These are phyloP conservation scores for Cyaniris semiargus DNA, from an alignment of 2,888 invertebrate genomes.

Conservation along the genomic window DNA sequence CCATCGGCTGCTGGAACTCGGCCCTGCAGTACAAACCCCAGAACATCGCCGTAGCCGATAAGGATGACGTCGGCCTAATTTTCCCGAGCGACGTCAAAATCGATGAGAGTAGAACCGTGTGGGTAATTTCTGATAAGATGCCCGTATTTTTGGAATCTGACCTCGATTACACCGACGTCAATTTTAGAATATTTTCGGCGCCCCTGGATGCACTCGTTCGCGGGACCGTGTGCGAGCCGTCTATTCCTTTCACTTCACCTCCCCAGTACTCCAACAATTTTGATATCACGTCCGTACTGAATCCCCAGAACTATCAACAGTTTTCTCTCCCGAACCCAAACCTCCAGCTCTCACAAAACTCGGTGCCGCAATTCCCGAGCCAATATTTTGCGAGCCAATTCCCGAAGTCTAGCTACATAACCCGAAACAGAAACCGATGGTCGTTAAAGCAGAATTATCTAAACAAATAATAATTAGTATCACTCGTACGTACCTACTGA, in stretches of 20 bases:
- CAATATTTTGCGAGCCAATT: constrained; percentile 6
- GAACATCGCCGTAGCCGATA: constrained; percentile 85
- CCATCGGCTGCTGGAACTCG: constrained; percentile 91
- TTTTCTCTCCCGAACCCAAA: background rate
- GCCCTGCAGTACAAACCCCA: constrained; percentile 82
- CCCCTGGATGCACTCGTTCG: constrained; percentile 83
- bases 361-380: background rate
- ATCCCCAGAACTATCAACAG: constrained; percentile 13
- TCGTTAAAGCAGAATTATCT: constrained; percentile 53
- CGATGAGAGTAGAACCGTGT: constrained; percentile 84
- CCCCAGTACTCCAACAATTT: constrained; percentile 27
- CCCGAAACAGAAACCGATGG: constrained; percentile 48
- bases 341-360: constrained; percentile 14
- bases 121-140: constrained; percentile 92
- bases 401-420: constrained; percentile 30
- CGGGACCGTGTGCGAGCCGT: constrained; percentile 87
- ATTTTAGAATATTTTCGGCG: constrained; percentile 88
- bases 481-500: constrained; percentile 26
- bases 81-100: constrained; percentile 91
- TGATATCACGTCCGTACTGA: background rate
- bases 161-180: constrained; percentile 87
- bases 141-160: constrained; percentile 86
- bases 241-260: constrained; percentile 40
- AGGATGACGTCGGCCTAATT: constrained; percentile 87
- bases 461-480: constrained; percentile 45